Evolutionary conservation across 2,113 vertebrate genomes (phyloP).

Genomic region (Nothoprocta pentlandii): DNA sequence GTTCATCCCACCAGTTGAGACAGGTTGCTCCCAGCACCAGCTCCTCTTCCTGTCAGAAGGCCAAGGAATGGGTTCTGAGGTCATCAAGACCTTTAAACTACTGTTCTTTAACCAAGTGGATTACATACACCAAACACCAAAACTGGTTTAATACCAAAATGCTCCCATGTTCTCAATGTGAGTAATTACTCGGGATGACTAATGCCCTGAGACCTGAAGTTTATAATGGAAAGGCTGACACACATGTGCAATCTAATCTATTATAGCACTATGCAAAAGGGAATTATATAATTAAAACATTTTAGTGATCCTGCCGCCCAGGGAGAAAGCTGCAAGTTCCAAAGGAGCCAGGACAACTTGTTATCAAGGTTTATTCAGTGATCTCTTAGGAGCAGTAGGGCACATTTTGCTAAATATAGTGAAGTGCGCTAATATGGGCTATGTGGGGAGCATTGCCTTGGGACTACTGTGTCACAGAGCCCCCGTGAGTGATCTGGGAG

Average conservation of each 20-base stretch:
- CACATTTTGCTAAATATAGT: conserved; percentile 61
- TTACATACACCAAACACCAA: neutral
- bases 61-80: neutral
- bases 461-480: neutral
- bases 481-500: neutral
- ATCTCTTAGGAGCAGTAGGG: neutral
- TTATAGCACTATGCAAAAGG: conserved; percentile 26
- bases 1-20: neutral
- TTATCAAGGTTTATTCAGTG: conserved; percentile 73
- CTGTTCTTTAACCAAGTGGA: neutral
- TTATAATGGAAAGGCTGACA: conserved; percentile 59
- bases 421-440: neutral
- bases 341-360: conserved; percentile 37
- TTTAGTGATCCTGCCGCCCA: conserved; percentile 35
- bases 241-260: conserved; percentile 40
- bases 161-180: neutral
- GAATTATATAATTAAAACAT: conserved; percentile 64
- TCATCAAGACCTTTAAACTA: neutral
- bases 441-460: neutral
- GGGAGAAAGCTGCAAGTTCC: conserved; percentile 59
- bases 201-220: conserved; percentile 1
- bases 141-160: neutral
- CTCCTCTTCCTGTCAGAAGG: neutral
- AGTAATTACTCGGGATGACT: conserved; percentile 5
- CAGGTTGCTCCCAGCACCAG: neutral